Conservation (phyloP, 2,113 vertebrate species). For the Catharus bicknelli region DNA sequence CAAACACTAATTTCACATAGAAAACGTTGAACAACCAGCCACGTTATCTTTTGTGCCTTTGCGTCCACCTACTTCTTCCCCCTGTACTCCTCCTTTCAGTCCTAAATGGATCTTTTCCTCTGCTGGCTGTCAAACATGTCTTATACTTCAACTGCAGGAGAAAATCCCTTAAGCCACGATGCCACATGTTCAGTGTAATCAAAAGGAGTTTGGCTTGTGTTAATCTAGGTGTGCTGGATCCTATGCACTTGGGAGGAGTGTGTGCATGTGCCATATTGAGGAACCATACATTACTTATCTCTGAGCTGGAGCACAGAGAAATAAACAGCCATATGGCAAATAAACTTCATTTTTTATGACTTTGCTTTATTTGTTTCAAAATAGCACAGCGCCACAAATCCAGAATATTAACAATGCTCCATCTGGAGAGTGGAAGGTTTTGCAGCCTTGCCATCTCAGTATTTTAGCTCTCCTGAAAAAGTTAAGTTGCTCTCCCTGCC, state of each 20-base stretch:
- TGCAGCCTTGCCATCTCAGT: conserved; percentile 1
- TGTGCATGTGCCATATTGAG: conserved; percentile 50
- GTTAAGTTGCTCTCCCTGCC: not conserved
- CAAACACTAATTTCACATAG: not conserved
- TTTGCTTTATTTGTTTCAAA: conserved; percentile 74
- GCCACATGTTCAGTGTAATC: conserved; percentile 49
- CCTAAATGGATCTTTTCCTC: conserved; percentile 10
- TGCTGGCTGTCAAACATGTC: conserved; percentile 38
- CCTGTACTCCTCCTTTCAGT: not conserved
- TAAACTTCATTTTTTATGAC: conserved; percentile 68
- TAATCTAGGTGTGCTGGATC: conserved; percentile 53
- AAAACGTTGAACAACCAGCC: not conserved
- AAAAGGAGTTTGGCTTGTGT: conserved; percentile 28
- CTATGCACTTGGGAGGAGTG: not conserved
- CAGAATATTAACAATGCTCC: conserved; percentile 73
- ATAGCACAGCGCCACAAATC: conserved; percentile 68
- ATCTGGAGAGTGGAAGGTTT: conserved; percentile 70
- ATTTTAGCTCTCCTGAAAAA: not conserved
- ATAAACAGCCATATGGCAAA: conserved; percentile 79
- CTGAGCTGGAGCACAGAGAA: conserved; percentile 58
- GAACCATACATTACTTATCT: conserved; percentile 63
- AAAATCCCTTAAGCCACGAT: conserved; percentile 56
- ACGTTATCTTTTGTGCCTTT: not conserved
- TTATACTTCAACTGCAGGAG: conserved; percentile 20
- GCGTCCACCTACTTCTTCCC: not conserved